A percentile compares a stretch with the other conserved stretches of the same genome.
Evolutionary conservation across 2,113 vertebrate species (phyloP).

Genomic region (Procavia capensis): DNA sequence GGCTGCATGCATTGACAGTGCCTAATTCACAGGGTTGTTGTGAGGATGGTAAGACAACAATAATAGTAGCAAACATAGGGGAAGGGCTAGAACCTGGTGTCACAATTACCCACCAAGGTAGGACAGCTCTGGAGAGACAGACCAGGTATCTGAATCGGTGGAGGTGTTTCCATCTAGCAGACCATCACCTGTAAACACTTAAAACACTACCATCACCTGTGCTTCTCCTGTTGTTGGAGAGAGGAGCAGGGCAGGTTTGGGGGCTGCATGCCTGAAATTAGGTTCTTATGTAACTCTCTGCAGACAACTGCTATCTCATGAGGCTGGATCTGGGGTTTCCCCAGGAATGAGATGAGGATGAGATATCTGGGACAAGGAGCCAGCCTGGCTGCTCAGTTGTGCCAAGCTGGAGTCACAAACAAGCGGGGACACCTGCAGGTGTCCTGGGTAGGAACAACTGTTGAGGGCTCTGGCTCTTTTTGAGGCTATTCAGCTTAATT

Average conservation of each 20-base stretch:
- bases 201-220: not conserved
- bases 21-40: not conserved
- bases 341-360: not conserved
- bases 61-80: rapidly evolving
- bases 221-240: not conserved
- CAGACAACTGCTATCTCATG: not conserved
- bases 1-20: not conserved
- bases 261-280: not conserved
- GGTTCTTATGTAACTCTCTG: not conserved
- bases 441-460: not conserved
- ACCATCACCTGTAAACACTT: not conserved
- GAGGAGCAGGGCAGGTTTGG: not conserved
- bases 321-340: not conserved
- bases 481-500: not conserved
- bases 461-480: not conserved
- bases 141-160: not conserved
- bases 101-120: not conserved
- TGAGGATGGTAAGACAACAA: not conserved
- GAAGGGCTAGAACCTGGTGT: not conserved
- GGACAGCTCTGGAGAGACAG: not conserved
- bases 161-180: not conserved
- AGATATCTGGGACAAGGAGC: not conserved
- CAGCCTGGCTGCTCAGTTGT: not conserved
- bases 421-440: not conserved
- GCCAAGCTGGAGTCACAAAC: not conserved